Conservation (phyloP, 1,140 invertebrate genomes). For the Thaumatotibia leucotreta region DNA sequence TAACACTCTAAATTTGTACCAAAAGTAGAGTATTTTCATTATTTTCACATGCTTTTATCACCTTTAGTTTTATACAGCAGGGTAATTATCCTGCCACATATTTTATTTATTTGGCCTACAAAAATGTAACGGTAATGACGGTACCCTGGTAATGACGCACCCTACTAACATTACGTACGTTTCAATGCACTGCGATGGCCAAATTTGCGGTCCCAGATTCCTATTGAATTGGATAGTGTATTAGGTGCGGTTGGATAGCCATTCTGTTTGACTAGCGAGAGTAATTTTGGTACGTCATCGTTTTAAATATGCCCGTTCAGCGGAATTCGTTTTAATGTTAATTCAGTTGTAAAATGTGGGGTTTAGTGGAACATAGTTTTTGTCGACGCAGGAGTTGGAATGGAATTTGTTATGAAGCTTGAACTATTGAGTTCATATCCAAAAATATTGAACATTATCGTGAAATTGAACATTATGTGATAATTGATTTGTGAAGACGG, state of each 20-base stretch:
- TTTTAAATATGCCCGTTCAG: constrained; percentile 15
- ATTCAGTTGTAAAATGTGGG: not conserved
- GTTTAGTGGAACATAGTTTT: not conserved
- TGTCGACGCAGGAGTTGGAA: not conserved
- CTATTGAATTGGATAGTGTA: constrained; percentile 47
- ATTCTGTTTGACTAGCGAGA: constrained; percentile 41
- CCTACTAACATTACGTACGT: constrained; percentile 48
- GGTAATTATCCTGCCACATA: not conserved
- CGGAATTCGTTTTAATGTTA: not conserved
- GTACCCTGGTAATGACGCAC: constrained; percentile 20
- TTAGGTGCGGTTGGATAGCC: constrained; percentile 40
- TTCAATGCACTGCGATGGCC: constrained; percentile 50
- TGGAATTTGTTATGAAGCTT: not conserved
- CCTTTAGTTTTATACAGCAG: not conserved
- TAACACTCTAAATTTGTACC: not conserved
- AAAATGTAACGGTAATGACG: constrained; percentile 22
- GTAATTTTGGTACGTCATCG: constrained; percentile 37
- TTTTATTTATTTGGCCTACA: constrained; percentile 17
- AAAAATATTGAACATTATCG: not conserved
- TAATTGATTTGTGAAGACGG: too few species aligned
- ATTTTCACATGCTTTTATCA: not conserved
- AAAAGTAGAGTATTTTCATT: not conserved
- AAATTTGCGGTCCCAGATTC: constrained; percentile 57
- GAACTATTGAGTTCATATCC: not conserved
- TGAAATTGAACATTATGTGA: too few species aligned